Evolutionary conservation across 2,797 vertebrate species (phyloP).

Genomic region (Poeciliopsis gracilis): DNA sequence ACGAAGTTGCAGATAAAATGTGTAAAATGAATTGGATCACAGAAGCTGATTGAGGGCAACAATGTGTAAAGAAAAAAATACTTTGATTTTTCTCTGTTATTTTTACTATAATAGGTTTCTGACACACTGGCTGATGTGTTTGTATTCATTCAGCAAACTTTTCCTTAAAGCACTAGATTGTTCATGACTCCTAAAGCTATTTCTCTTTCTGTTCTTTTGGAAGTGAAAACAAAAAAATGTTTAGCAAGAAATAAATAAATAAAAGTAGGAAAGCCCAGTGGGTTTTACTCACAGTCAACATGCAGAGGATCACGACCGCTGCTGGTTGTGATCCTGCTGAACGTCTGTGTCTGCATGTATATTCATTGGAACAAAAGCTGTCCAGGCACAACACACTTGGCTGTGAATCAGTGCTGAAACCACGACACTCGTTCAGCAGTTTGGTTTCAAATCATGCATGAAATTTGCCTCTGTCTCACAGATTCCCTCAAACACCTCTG

Average conservation of each 20-base stretch:
- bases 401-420: constrained; percentile 37
- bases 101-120: constrained; percentile 3
- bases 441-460: constrained; percentile 62
- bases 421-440: constrained; percentile 47
- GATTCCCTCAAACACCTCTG: constrained; percentile 38
- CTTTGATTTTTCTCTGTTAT: constrained; percentile 1
- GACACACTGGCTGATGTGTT: constrained; percentile 31
- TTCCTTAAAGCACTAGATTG: not conserved
- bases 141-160: constrained; percentile 51
- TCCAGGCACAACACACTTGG: constrained; percentile 43
- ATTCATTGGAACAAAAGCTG: constrained; percentile 33
- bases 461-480: constrained; percentile 58
- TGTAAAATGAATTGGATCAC: not conserved
- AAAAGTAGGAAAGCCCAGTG: constrained; percentile 35
- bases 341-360: constrained; percentile 3
- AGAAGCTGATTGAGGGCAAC: constrained; percentile 4
- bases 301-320: constrained; percentile 28
- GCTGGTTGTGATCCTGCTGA: constrained; percentile 29
- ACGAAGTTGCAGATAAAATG: not conserved
- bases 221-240: constrained; percentile 52
- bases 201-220: not conserved
- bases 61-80: constrained; percentile 1
- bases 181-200: not conserved
- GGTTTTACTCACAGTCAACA: constrained; percentile 37
- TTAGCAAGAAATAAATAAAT: constrained; percentile 29